Percentiles rank a stretch among this genome's conserved stretches.
These are phyloP conservation scores for Champsocephalus esox DNA, from an alignment of 2,797 vertebrate species.

Conservation along the genomic window DNA sequence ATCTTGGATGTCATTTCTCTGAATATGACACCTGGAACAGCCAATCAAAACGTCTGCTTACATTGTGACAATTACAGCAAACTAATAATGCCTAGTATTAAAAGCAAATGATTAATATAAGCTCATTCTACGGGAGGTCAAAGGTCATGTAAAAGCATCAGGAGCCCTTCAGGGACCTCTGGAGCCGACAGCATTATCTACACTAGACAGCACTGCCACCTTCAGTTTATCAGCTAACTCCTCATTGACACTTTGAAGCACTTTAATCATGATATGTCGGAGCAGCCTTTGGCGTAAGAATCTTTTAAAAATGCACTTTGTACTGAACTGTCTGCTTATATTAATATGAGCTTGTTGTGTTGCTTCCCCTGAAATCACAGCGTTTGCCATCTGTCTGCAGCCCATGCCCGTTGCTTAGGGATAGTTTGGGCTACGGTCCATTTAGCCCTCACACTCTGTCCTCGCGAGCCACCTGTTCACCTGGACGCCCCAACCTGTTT, in stretches of 20 bases:
- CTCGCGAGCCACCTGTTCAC: slow-evolving; percentile 79
- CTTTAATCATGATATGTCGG: slow-evolving; percentile 44
- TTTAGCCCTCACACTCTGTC: slow-evolving; percentile 73
- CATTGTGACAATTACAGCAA: not conserved
- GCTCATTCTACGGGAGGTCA: slow-evolving; percentile 5
- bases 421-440: slow-evolving; percentile 79
- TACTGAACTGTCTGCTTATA: slow-evolving; percentile 48
- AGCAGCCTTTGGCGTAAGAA: slow-evolving; percentile 38
- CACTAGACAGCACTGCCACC: slow-evolving; percentile 59
- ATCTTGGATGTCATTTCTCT: not conserved
- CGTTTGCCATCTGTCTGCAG: slow-evolving; percentile 74
- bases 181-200: not conserved
- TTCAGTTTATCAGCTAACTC: slow-evolving; percentile 47
- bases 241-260: slow-evolving; percentile 33
- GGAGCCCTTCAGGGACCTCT: not conserved
- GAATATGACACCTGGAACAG: not conserved
- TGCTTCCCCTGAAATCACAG: slow-evolving; percentile 44
- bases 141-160: not conserved
- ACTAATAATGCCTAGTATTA: not conserved
- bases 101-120: not conserved
- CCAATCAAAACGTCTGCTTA: not conserved
- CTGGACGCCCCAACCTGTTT: slow-evolving; percentile 64
- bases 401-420: slow-evolving; percentile 51
- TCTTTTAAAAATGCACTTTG: slow-evolving; percentile 58
- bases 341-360: slow-evolving; percentile 71